Evolutionary conservation across 2,888 invertebrate genomes (phyloP), one percentile per base, ranked within the genome.

Genomic region (Allacma fusca): DNA sequence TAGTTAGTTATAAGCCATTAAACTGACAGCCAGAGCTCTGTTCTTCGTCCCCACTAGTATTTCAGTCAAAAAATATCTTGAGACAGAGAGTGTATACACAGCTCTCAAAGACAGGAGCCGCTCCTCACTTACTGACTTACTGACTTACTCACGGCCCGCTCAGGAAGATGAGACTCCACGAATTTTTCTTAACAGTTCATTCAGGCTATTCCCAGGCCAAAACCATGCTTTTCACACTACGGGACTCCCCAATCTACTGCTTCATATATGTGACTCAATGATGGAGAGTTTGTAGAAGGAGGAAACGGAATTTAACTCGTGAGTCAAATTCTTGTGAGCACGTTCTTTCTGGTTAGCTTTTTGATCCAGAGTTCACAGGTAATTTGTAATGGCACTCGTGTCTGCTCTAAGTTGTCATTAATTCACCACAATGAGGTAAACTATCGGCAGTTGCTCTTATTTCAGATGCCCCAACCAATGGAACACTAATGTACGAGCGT

Each of bases 91-190:
- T n/a, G n/a, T n/a, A n/a, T n/a, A n/a, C n/a, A n/a, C n/a, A n/a
- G n/a, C n/a, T n/a, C n/a, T n/a, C n/a, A n/a, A n/a, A n/a, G n/a
- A n/a, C n/a, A n/a, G n/a, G n/a, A 34, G 9, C 50, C 50, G 19
- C 50, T 50, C 65, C 28, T 13, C 13, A 19, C 19, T 23, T 44
- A 70, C 69, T 70, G 69, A 65, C 65, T 65, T 65, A 65, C 65
- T 65, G 65, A 70, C 69, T 70, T 70, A 70, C 69, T 70, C 69
- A 43, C 69, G 24, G 16, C 5, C 29, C n/a, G n/a, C 1, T 13
- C 9, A 50, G 50, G 50, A 50, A n/a, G 29, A 28, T 26, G 24
- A 62, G n/a, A 13, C 62, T 23, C 13, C 2, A 50, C 50, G 16
- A 50, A 34, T 34, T 9, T 34, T 34, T 34, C 5, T 34, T 7